A percentile compares a stretch with the other conserved stretches of the same genome.
phyloP scores from a whole-genome alignment of 2,113 vertebrate genomes.

The Capra hircus region DNA sequence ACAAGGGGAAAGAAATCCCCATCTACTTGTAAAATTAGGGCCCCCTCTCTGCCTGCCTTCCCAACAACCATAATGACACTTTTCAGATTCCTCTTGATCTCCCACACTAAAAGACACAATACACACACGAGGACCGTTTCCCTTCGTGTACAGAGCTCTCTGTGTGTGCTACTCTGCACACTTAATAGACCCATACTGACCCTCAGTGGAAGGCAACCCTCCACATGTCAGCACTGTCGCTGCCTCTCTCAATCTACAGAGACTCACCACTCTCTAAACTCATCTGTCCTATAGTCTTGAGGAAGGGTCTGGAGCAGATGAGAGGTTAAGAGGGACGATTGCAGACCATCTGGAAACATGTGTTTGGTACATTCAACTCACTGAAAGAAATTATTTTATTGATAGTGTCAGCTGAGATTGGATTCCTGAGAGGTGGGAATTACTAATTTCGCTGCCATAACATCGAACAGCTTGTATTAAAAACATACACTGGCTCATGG shows the following conservation, averaged over 20 bases:
- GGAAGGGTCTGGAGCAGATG: slow-evolving; percentile 8
- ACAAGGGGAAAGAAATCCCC: slow-evolving; percentile 55
- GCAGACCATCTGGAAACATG: slow-evolving; percentile 27
- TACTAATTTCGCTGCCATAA: slow-evolving; percentile 12
- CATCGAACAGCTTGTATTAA: slow-evolving; percentile 1
- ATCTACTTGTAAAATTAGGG: slow-evolving; percentile 55
- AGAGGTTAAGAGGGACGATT: slow-evolving; percentile 34
- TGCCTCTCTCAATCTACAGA: neutral
- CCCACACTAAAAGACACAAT: neutral
- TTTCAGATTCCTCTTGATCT: neutral
- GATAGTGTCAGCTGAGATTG: neutral
- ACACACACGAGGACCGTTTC: neutral
- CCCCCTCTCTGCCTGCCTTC: neutral
- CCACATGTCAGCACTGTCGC: neutral
- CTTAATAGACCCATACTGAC: rapidly evolving
- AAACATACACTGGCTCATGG: neutral
- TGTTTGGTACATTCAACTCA: neutral
- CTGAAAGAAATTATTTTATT: slow-evolving; percentile 39
- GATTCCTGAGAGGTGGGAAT: slow-evolving; percentile 21
- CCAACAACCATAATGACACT: slow-evolving; percentile 36
- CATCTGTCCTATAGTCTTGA: slow-evolving; percentile 16
- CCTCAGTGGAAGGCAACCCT: neutral
- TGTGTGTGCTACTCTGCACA: neutral
- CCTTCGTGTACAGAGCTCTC: neutral
- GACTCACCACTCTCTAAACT: neutral